Percentiles rank a stretch among this genome's conserved stretches.
Conservation (phyloP, 2,888 invertebrate species). For the Acanthococcus lagerstroemiae region DNA sequence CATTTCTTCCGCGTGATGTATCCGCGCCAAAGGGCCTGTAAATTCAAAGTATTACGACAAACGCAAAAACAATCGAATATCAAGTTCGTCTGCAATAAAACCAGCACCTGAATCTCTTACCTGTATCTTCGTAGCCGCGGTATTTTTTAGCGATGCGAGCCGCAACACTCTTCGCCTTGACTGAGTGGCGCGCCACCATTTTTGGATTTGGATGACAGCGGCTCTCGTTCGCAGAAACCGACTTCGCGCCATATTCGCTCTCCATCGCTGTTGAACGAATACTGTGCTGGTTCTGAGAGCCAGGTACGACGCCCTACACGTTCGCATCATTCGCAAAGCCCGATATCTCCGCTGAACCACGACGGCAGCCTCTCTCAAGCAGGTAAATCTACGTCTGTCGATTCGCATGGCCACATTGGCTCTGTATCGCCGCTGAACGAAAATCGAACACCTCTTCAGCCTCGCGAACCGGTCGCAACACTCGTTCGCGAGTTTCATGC, state of each 20-base stretch:
- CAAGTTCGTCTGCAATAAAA: not conserved
- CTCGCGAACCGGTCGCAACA: slow-evolving; percentile 17
- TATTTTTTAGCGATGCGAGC: too few relatives aligned
- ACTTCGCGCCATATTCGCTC: not conserved
- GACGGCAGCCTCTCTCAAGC: not conserved
- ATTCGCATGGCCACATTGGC: not conserved
- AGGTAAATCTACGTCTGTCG: not conserved
- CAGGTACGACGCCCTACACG: not conserved
- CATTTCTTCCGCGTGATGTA: slow-evolving; percentile 24
- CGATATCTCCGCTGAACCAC: slow-evolving; percentile 12
- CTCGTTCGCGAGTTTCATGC: not conserved
- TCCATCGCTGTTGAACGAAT: not conserved
- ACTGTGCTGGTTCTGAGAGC: not conserved
- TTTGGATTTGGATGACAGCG: not conserved
- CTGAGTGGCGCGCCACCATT: not conserved
- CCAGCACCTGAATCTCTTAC: not conserved
- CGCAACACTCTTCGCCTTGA: not conserved
- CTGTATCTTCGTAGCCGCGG: slow-evolving; percentile 19
- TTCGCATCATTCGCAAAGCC: not conserved
- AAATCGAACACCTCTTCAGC: slow-evolving; percentile 18
- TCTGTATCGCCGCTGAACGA: slow-evolving; percentile 29
- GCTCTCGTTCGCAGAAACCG: not conserved
- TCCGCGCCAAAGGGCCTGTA: slow-evolving; percentile 32
- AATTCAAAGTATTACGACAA: too few relatives aligned
- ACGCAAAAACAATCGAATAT: not conserved